Base-by-base conservation (phyloP, 2,888 invertebrate genomes). In the Tachina fera region DNA sequence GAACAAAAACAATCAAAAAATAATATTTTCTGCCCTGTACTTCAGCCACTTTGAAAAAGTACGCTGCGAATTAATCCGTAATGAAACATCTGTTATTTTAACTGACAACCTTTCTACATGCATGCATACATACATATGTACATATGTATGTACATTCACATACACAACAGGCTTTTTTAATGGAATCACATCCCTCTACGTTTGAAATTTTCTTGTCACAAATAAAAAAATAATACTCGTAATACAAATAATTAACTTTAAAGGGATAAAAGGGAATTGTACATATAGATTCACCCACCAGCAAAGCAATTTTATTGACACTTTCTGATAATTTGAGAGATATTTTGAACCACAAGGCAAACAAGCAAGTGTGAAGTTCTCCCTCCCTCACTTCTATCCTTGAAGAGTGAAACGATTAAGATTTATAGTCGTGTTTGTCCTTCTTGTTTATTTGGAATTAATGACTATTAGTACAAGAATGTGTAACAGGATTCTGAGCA, bases 31-130 rank as follows among this genome's bases (percentile, higher is more conserved):
- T 39, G 13, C 14, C 31, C 31, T 58, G 14, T 58, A 31, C 31
- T 70, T 41, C 53, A 70, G n/a, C 68, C 68, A 53, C 68, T 70
- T 43, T 9, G 14, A 31, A 43, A 43, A 43, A n/a, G 11, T 6
- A 63, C 19, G 11, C 22, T 43, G n/a, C 45, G 43, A 75, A 49
- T 41, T 75, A 56, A 10, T 51, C 51, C 68, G 39, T 60, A 78
- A 78, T 78, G 43, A 61, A 61, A 78, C 77, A 78, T 78, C 77
- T 79, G 77, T 49, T 76, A 53, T 60, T 65, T 77, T 61, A 58
- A 51, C 22, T 58, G 68, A 47, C 53, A 31, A 31, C 31, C 31
- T 31, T 31, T 31, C 16, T 51, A n/a, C 31, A 68, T 11, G 10
- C 31, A 31, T 31, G 4, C 6, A 6, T 31, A 31, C 31, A 31